Evolutionary conservation across 2,113 vertebrate species (phyloP).

Genomic region (Chionis minor): DNA sequence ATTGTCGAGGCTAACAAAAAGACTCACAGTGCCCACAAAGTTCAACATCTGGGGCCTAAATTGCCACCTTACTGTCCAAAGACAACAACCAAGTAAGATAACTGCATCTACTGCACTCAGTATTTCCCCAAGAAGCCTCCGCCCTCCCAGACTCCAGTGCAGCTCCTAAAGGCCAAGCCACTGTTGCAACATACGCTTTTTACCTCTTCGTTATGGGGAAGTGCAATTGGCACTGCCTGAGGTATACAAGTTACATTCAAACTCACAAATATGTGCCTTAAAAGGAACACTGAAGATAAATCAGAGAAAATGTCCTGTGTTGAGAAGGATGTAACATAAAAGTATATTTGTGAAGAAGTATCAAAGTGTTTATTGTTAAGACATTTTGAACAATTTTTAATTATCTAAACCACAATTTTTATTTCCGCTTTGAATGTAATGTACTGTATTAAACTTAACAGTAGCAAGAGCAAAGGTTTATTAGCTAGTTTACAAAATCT

Average conservation of each 20-base stretch:
- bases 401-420: not conserved
- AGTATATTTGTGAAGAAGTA: not conserved
- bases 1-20: not conserved
- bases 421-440: not conserved
- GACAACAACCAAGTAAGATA: not conserved
- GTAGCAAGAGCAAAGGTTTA: conserved; percentile 28
- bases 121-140: not conserved
- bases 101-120: not conserved
- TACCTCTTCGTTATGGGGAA: not conserved
- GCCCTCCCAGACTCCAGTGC: not conserved
- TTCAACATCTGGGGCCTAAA: not conserved
- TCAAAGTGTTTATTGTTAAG: not conserved
- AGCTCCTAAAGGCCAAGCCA: not conserved
- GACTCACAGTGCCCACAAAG: not conserved
- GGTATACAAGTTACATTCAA: not conserved
- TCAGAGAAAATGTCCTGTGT: not conserved
- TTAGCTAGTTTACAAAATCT: conserved; percentile 51
- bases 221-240: not conserved
- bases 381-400: conserved; percentile 21
- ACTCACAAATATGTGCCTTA: not conserved
- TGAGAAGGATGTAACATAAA: not conserved
- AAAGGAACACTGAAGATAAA: not conserved
- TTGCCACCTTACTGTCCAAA: not conserved
- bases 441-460: conserved; percentile 2
- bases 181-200: not conserved